Base-by-base conservation (phyloP, 2,797 vertebrate genomes). In the Malurus leucopterus region DNA sequence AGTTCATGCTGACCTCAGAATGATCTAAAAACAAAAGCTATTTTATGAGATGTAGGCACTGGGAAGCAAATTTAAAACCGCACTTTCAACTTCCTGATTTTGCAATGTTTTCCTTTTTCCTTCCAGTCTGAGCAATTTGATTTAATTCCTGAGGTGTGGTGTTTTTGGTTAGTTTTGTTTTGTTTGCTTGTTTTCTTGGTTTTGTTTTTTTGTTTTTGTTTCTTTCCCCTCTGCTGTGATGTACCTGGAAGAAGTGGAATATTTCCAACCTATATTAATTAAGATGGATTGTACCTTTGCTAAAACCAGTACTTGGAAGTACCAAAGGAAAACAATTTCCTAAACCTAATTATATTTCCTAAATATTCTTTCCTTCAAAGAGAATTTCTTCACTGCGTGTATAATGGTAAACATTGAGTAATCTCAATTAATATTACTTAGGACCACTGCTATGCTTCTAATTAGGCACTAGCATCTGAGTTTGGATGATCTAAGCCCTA, bases 151-250 rank as follows among this genome's bases (percentile, higher is more conserved):
- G 43, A 49, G 13, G 22, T 41, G 13, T 11, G 53, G 8, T 5
- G 22, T 27, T 68, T 68, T 40, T 18, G 1, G 7, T 36, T 59
- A 0, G 2, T 23, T 49, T 21, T 18, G 6, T 55, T 46, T 53
- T 43, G 36, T 68, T 76, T 50, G 6, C 29, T 27, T 11, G 7
- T 12, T 44, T 44, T 75, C 5, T n/a, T 49, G 6, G 1, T 26
- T 64, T 58, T 24, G 4, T 2, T 21, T 54, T 54, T 78, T 43
- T 2, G 8, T 3, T 26, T 44, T 54, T 11, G 8, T 5, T 41
- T 36, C 22, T 17, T 54, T 15, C 0, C 1, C 1, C 8, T 20
- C 6, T 57, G 4, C 30, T 41, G 9, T 71, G 22, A 29, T 15
- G 32, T 41, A 75, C 6, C 7, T 62, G 26, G 30, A 49, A 63